These are phyloP conservation scores for Caenorhabditis latens DNA, from an alignment of 1,140 invertebrate genomes.

Conservation along the genomic window DNA sequence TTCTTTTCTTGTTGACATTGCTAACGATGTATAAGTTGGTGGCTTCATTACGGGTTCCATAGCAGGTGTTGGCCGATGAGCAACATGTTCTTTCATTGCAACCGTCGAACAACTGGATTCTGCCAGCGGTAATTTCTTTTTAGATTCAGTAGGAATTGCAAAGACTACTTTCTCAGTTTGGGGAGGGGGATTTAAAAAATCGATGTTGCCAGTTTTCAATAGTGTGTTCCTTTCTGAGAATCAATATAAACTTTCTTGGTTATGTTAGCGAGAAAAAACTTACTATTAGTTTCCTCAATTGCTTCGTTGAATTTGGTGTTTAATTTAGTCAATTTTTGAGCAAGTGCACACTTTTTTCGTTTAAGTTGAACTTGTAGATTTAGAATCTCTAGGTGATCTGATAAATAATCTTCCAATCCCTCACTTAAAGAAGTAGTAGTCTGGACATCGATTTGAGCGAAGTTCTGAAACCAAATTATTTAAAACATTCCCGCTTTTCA, in stretches of 20 bases:
- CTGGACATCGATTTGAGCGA: slow-evolving; percentile 1
- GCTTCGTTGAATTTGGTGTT: slow-evolving; percentile 13
- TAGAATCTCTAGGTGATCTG: background rate
- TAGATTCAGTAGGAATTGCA: background rate
- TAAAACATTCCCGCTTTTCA: background rate
- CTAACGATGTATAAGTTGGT: background rate
- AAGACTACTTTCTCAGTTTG: background rate
- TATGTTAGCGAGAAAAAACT: background rate
- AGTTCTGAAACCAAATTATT: background rate
- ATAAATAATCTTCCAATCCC: background rate
- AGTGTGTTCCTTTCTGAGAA: background rate
- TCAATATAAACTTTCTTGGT: too few relatives aligned
- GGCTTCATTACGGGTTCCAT: slow-evolving; percentile 31
- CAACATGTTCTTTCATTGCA: background rate
- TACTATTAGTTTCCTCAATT: background rate
- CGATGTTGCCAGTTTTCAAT: background rate
- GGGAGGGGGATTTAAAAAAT: background rate
- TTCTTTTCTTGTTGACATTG: slow-evolving; percentile 9
- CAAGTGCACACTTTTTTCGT: slow-evolving; percentile 22
- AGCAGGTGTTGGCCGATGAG: background rate
- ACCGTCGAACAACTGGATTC: background rate
- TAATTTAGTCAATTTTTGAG: background rate
- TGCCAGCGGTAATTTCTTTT: background rate
- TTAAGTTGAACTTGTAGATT: slow-evolving; percentile 10
- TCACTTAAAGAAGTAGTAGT: background rate